Conservation (phyloP, 1,140 invertebrate genomes). For the Stenopsyche tienmushanensis region DNA sequence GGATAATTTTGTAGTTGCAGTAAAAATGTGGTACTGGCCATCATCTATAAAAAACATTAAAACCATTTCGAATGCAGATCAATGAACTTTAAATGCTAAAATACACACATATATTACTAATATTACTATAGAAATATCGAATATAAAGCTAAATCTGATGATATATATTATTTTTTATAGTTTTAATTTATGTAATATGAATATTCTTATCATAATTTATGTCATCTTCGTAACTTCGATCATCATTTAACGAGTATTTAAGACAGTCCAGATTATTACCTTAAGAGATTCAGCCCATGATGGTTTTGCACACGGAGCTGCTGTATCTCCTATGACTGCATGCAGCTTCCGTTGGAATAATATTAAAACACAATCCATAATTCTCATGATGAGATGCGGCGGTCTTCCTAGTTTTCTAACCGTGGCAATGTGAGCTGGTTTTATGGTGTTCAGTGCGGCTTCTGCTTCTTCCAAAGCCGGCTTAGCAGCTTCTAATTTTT, state of each 20-base stretch:
- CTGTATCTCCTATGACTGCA: slow-evolving; percentile 76
- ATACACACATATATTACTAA: no score
- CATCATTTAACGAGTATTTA: no score
- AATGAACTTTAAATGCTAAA: no score
- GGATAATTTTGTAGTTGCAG: slow-evolving; percentile 92
- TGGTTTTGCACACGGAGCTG: slow-evolving; percentile 84
- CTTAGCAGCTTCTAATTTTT: slow-evolving; percentile 87
- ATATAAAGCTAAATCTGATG: no score
- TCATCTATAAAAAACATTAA: slow-evolving; percentile 71
- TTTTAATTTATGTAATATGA: background rate
- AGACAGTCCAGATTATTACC: slow-evolving; percentile 60
- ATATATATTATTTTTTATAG: no score
- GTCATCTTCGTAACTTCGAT: no score
- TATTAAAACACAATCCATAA: slow-evolving; percentile 96
- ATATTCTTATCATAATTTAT: background rate
- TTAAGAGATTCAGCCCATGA: slow-evolving; percentile 96
- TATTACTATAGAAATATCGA: no score
- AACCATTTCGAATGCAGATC: no score
- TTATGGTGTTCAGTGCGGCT: slow-evolving; percentile 93
- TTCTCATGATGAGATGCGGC: slow-evolving; percentile 95
- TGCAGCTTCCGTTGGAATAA: slow-evolving; percentile 88
- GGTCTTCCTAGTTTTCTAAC: slow-evolving; percentile 92
- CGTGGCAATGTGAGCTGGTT: slow-evolving; percentile 94
- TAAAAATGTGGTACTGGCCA: slow-evolving; percentile 94
- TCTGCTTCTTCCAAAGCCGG: slow-evolving; percentile 93